Base-by-base conservation (phyloP, 2,797 vertebrate genomes). In the Sebastolobus altivelis region DNA sequence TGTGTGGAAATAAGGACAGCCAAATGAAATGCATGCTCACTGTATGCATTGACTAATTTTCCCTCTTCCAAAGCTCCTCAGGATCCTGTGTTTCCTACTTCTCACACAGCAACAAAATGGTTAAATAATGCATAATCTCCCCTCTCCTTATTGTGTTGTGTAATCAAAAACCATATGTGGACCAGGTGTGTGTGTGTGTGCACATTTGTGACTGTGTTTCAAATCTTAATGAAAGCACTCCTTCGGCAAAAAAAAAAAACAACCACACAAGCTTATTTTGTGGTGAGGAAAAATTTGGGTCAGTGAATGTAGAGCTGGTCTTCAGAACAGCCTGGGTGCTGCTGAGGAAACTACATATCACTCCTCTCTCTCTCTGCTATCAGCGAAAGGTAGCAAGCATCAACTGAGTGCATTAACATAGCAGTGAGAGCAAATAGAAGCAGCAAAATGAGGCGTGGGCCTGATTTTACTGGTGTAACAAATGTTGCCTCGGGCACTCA, bases 401-500 rank as follows among this genome's bases (percentile, higher is more conserved):
- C 78, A 27, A 49, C 65, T 80, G 83, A 88, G 83, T 79, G 87
- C 84, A 90, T 92, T 86, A 88, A 93, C 85, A 82, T 20, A 79
- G 78, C 88, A 83, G 79, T 65, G 46, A 79, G 81, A 88, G 91
- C 88, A 83, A 82, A 89, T 8, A 88, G 69, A 80, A 67, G 88
- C 89, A 80, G 87, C 88, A 83, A 87, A 91, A 91, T 79, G 82
- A 94, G 92, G 91, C 87, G 90, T 92, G 89, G 91, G 91, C 93
- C 91, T 83, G 83, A 75, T 86, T 87, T 84, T 87, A 83, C 80
- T 87, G 89, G 87, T 92, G 82, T 75, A 89, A 87, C 91, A 91
- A 85, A 49, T 31, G 80, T 70, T 75, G 91, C 93, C 89, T 87
- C 29, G 0, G 92, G 90, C 90, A 65, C 81, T 91, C 80, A 65